Evolutionary conservation across 2,113 vertebrate genomes (phyloP).

Genomic region (Aptenodytes patagonicus): DNA sequence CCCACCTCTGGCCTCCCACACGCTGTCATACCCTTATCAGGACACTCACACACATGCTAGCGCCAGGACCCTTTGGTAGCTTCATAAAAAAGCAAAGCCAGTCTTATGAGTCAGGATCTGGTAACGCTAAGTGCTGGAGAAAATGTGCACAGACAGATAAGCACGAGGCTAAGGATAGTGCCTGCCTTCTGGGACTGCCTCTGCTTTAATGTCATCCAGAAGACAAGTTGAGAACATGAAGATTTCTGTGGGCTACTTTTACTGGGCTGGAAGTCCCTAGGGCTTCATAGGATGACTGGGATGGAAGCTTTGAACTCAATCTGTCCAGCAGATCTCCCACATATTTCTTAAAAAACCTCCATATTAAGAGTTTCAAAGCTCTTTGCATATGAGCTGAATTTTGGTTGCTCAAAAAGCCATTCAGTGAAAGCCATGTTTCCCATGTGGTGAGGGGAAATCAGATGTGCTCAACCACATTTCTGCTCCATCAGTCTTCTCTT

Average conservation of each 20-base stretch:
- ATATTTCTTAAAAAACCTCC: neutral
- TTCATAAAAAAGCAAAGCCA: constrained; percentile 27
- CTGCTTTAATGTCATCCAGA: constrained; percentile 26
- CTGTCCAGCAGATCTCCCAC: neutral
- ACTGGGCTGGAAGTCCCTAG: neutral
- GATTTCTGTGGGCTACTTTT: neutral
- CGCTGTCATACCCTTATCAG: constrained; percentile 8
- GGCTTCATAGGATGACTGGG: constrained; percentile 14
- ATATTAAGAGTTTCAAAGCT: neutral
- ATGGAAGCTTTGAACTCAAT: neutral
- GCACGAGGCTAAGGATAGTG: neutral
- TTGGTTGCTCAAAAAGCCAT: constrained; percentile 19
- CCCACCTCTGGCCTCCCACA: constrained; percentile 26
- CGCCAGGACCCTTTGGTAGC: constrained; percentile 23
- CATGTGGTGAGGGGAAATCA: neutral
- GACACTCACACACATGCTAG: constrained; percentile 25
- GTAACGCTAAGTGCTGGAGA: constrained; percentile 5
- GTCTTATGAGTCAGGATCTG: constrained; percentile 49
- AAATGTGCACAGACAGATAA: constrained; percentile 48
- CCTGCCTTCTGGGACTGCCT: constrained; percentile 43
- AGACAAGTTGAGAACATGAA: neutral
- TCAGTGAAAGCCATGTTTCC: neutral
- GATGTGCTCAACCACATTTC: neutral
- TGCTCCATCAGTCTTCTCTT: neutral
- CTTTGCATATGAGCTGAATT: neutral